phyloP scores from a whole-genome alignment of 2,888 invertebrate genomes.

The Lasioglossum calceatum region DNA sequence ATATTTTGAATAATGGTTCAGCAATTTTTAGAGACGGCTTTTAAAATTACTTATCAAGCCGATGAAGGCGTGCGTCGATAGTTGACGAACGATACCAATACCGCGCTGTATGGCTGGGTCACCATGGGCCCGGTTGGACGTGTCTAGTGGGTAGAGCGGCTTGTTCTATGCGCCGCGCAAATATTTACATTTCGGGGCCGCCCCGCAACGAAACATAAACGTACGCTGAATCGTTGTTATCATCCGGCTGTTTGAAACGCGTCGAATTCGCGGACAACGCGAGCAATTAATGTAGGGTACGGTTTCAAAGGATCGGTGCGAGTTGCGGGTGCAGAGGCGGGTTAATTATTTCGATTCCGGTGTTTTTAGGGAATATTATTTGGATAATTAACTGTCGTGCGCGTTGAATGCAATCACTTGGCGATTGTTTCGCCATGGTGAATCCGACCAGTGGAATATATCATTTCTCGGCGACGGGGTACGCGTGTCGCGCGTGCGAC shows the following conservation, averaged over 20 bases:
- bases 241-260: not conserved
- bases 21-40: no score
- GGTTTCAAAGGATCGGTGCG: not conserved
- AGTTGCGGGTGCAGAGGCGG: no score
- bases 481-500: not conserved
- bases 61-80: not conserved
- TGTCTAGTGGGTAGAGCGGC: not conserved
- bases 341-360: not conserved
- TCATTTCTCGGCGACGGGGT: not conserved
- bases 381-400: not conserved
- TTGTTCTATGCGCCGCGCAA: not conserved
- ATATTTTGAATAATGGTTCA: no score
- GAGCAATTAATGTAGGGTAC: not conserved
- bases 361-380: constrained; percentile 1
- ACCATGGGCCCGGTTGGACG: not conserved
- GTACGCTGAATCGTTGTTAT: not conserved
- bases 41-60: not conserved
- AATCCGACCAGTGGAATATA: not conserved
- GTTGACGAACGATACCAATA: not conserved
- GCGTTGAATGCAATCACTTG: constrained; percentile 14
- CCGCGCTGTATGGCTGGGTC: not conserved
- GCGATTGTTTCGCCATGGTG: not conserved
- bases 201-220: not conserved
- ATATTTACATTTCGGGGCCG: constrained; percentile 30
- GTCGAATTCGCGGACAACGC: not conserved